phyloP scores from a whole-genome alignment of 23 tunicate genomes.

The Aplidium turbinatum region DNA sequence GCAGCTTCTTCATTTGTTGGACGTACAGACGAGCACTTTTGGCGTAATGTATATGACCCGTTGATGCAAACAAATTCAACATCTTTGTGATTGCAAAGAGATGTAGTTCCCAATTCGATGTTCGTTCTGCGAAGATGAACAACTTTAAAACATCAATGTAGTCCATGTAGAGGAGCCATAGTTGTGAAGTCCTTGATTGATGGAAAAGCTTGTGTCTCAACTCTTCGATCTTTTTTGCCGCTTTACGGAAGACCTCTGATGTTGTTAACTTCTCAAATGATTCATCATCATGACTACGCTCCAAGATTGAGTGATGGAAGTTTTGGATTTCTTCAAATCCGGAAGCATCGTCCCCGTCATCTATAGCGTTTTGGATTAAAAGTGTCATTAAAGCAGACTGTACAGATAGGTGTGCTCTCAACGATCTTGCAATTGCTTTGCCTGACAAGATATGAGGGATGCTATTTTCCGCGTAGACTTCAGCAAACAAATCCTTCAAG shows the following conservation, averaged over 20 bases:
- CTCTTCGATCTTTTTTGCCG: not conserved
- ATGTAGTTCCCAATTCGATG: not conserved
- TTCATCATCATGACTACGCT: no score
- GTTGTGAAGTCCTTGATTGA: constrained; percentile 11
- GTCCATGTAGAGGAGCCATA: constrained; percentile 3
- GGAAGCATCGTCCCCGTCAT: no score
- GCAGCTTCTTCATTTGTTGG: not conserved
- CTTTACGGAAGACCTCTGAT: no score
- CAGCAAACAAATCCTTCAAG: not conserved
- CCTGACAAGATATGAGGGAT: constrained; percentile 16
- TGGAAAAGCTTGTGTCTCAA: not conserved
- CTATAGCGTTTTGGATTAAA: no score
- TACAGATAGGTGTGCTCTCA: not conserved
- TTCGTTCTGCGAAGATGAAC: constrained; percentile 19
- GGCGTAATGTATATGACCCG: constrained; percentile 13
- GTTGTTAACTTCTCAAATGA: no score
- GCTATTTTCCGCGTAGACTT: constrained; percentile 10
- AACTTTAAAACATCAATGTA: constrained; percentile 1
- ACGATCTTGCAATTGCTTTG: constrained; percentile 1
- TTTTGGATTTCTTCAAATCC: no score
- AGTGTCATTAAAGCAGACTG: not conserved
- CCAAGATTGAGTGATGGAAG: no score
- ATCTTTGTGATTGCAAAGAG: not conserved
- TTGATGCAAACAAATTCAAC: constrained; percentile 9
- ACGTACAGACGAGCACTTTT: not conserved